A percentile compares a stretch with the other conserved stretches of the same genome.
phyloP scores from a whole-genome alignment of 2,888 invertebrate species.

The Dermolepida albohirtum region DNA sequence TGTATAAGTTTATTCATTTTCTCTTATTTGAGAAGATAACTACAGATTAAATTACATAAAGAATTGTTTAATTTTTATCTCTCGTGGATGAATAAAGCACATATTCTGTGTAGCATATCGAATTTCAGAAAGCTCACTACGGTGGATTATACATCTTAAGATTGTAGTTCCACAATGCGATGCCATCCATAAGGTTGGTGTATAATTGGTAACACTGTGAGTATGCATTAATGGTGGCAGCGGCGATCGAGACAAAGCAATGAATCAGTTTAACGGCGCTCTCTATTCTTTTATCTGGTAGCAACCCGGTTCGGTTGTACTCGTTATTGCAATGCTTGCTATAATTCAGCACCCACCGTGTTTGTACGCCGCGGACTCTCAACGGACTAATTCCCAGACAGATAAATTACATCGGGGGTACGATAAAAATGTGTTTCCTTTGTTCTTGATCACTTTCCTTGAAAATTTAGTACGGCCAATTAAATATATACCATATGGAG shows the following conservation, averaged over 20 bases:
- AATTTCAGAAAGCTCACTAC: slow-evolving; percentile 25
- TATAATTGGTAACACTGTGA: slow-evolving; percentile 61
- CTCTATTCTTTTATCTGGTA: slow-evolving; percentile 61
- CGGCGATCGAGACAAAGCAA: slow-evolving; percentile 55
- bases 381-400: slow-evolving; percentile 40
- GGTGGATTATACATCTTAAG: slow-evolving; percentile 29
- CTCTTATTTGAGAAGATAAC: no score
- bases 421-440: slow-evolving; percentile 35
- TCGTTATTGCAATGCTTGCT: slow-evolving; percentile 56
- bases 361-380: slow-evolving; percentile 49
- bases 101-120: slow-evolving; percentile 24
- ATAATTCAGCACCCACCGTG: slow-evolving; percentile 59
- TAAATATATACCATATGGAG: slow-evolving; percentile 37
- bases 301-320: slow-evolving; percentile 56
- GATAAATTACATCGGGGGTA: slow-evolving; percentile 39
- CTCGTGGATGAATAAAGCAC: slow-evolving; percentile 25
- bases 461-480: slow-evolving; percentile 39
- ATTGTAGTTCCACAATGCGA: slow-evolving; percentile 32
- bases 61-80: no score
- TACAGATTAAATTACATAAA: no score
- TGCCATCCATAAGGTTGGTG: slow-evolving; percentile 56
- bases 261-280: slow-evolving; percentile 61
- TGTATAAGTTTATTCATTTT: no score
- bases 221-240: slow-evolving; percentile 61
- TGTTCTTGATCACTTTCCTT: slow-evolving; percentile 34